Base-by-base conservation (phyloP, 2,797 vertebrate genomes). In the Chanos chanos region DNA sequence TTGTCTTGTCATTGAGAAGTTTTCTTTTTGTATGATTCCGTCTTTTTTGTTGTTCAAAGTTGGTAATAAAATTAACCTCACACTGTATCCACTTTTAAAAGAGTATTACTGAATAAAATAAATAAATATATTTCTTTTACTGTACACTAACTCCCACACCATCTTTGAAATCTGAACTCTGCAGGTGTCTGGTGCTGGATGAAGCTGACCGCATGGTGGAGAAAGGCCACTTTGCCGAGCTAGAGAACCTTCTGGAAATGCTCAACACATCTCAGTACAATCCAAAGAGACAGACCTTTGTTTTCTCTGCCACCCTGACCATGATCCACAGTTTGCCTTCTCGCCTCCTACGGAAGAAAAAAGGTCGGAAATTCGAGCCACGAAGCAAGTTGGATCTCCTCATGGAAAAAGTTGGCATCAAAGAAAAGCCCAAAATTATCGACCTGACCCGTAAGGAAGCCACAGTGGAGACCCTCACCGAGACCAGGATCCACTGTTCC, bases 161-260 rank as follows among this genome's bases (percentile, higher is more conserved):
- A 30, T 8, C 9, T 10, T 10, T 41, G 3, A 18, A 37, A 7
- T 7, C n/a, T n/a, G 1, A 4, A 19, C 5, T 54, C 19, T 7
- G 9, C 82, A 99, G 97, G 78, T 98, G 94, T 78, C 88, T 99
- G 66, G 96, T 99, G 30, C 92, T 99, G 2, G 97, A 99, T 52
- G 97, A 99, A 83, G 97, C 97, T 0, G 97, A 99, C 75, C 86
- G 96, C 40, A 98, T 99, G 96, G 91, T 99, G 51, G 94, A 99
- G 79, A 92, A 88, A 75, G 96, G 95, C 47, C 97, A 98, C 83
- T 99, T 97, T 68, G 86, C 90, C 1, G 95, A 99, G 82, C 89
- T 99, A 68, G 93, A 94, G 44, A 92, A 85, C 75, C 83, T 99
- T 64, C 77, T 99, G 44, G 97, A 99, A 81, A 75, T 98, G 90